These are phyloP conservation scores for Pecten maximus DNA, from an alignment of 2,888 invertebrate species.

Conservation along the genomic window DNA sequence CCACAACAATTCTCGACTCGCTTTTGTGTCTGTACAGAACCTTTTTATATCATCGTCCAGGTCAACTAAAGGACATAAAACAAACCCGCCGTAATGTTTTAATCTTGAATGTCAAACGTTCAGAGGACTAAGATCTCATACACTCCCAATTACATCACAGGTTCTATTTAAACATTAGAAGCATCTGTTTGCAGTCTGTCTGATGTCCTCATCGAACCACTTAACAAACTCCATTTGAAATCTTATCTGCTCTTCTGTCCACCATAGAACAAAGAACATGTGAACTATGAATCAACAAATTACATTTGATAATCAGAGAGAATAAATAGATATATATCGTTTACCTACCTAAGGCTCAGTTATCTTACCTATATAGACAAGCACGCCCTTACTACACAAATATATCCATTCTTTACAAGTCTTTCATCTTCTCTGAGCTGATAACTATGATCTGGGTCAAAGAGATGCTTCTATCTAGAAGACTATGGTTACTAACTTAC, in stretches of 20 bases:
- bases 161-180: neutral
- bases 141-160: neutral
- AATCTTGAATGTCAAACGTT: constrained; percentile 24
- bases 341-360: neutral
- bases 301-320: constrained; percentile 4
- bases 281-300: neutral
- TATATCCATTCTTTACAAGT: constrained; percentile 19
- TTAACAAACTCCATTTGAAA: constrained; percentile 9
- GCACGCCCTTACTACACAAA: constrained; percentile 13
- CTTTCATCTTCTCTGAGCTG: constrained; percentile 15
- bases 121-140: neutral
- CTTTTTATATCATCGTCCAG: neutral
- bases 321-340: neutral
- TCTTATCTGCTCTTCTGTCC: neutral
- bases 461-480: neutral
- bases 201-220: constrained; percentile 27
- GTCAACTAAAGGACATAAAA: neutral
- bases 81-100: neutral
- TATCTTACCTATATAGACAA: constrained; percentile 25
- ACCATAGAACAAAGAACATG: neutral
- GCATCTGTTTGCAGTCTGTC: neutral
- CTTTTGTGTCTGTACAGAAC: neutral
- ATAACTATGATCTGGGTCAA: constrained; percentile 30
- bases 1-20: neutral
- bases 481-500: neutral